Percentiles rank a stretch among this genome's conserved stretches.
These are phyloP conservation scores for Caenorhabditis elegans DNA, from an alignment of 1,140 invertebrate species.

Conservation along the genomic window DNA sequence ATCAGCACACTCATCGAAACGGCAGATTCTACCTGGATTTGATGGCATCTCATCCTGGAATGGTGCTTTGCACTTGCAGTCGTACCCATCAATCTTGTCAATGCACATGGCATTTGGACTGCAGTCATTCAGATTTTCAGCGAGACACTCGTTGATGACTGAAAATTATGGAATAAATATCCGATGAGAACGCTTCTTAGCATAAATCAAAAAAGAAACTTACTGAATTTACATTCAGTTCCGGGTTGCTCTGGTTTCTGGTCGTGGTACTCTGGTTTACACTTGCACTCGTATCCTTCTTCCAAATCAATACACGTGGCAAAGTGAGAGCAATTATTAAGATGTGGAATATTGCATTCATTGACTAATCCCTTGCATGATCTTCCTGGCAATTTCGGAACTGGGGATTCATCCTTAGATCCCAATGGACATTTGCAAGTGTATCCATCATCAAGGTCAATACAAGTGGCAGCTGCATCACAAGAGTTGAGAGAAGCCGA, in stretches of 20 bases:
- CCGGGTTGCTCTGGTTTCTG: slow-evolving; percentile 46
- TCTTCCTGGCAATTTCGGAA: slow-evolving; percentile 58
- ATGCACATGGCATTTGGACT: slow-evolving; percentile 48
- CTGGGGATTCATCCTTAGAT: slow-evolving; percentile 63
- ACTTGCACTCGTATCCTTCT: slow-evolving; percentile 51
- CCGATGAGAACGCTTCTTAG: background rate
- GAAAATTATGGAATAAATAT: background rate
- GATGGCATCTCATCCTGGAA: slow-evolving; percentile 54
- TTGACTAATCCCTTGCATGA: slow-evolving; percentile 59
- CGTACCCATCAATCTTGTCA: slow-evolving; percentile 52
- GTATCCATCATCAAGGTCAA: slow-evolving; percentile 63
- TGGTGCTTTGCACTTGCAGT: slow-evolving; percentile 44
- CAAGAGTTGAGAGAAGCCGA: slow-evolving; percentile 65
- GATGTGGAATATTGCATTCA: slow-evolving; percentile 56
- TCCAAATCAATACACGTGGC: slow-evolving; percentile 55
- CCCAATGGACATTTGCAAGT: slow-evolving; percentile 54
- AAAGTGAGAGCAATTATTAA: slow-evolving; percentile 52
- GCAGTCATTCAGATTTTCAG: slow-evolving; percentile 53
- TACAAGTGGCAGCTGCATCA: slow-evolving; percentile 63
- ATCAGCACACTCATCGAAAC: slow-evolving; percentile 56
- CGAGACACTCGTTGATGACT: slow-evolving; percentile 52
- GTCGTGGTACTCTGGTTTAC: slow-evolving; percentile 50
- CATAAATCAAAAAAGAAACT: slow-evolving; percentile 31
- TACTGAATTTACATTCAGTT: slow-evolving; percentile 54
- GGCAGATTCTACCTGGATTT: slow-evolving; percentile 57